Evolutionary conservation across 2,797 vertebrate genomes (phyloP).

Genomic region (Cephalopachus bancanus): DNA sequence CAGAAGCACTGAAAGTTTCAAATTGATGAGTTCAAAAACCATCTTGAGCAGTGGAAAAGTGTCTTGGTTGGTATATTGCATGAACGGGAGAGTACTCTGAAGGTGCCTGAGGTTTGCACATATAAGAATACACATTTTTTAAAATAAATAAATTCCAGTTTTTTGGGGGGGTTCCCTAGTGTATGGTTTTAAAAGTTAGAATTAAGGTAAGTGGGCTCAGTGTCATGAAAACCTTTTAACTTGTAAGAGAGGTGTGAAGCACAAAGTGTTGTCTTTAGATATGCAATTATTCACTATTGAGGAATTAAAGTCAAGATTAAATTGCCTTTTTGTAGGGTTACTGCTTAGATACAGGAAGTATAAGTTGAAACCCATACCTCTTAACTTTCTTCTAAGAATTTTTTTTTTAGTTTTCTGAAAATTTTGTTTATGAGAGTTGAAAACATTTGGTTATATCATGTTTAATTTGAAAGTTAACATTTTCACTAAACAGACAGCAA

Average conservation of each 20-base stretch:
- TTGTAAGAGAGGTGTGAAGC: not conserved
- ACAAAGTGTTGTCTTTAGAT: not conserved
- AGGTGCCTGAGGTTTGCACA: too few species aligned
- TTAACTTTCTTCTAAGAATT: not conserved
- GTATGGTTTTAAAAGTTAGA: not conserved
- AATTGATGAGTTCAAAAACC: too few species aligned
- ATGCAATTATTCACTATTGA: not conserved
- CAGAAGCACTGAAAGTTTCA: too few species aligned
- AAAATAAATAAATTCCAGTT: too few species aligned
- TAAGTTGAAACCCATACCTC: not conserved
- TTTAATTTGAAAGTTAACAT: constrained; percentile 24
- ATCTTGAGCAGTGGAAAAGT: too few species aligned
- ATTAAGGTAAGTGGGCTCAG: not conserved
- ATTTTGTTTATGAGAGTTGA: not conserved
- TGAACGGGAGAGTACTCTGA: too few species aligned
- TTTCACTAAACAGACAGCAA: not conserved
- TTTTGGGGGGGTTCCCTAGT: too few species aligned
- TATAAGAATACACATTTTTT: too few species aligned
- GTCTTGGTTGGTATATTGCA: too few species aligned
- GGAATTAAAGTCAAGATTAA: not conserved
- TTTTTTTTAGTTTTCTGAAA: constrained; percentile 19
- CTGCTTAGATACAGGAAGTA: not conserved
- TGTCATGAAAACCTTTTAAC: not conserved
- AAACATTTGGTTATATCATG: not conserved
- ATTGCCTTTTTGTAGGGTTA: not conserved